phyloP scores from a whole-genome alignment of 2,113 vertebrate species.

The Corvus hawaiiensis region DNA sequence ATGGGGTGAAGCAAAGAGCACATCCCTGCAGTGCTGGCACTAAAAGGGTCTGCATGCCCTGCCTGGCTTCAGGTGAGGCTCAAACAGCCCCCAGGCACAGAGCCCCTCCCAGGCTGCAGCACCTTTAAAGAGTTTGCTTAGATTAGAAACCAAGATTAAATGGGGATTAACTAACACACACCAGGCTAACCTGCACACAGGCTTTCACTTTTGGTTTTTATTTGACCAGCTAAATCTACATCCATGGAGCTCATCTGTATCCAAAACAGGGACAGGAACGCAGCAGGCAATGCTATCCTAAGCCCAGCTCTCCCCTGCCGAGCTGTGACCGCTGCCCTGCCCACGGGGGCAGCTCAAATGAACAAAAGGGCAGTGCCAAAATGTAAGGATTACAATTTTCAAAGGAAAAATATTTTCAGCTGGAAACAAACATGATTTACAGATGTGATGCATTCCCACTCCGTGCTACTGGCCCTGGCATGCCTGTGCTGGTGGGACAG shows the following conservation, averaged over 20 bases:
- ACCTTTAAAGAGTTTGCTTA: neutral
- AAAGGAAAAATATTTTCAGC: neutral
- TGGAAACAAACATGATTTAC: neutral
- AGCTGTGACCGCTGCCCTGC: neutral
- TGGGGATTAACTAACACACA: neutral
- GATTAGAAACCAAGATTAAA: slow-evolving; percentile 33
- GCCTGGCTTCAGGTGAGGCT: neutral
- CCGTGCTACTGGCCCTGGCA: neutral
- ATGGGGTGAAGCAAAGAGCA: neutral
- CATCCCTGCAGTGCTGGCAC: neutral
- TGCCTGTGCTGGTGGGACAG: neutral
- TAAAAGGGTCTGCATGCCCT: neutral
- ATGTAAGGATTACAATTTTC: neutral
- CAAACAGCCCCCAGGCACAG: neutral
- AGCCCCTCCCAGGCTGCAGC: neutral
- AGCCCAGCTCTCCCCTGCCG: neutral
- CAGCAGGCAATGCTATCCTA: neutral
- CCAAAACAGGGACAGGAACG: rapidly evolving
- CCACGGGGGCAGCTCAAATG: rapidly evolving
- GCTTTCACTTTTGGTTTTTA: slow-evolving; percentile 26
- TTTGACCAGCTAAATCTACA: neutral
- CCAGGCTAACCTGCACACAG: neutral
- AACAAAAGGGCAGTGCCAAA: neutral
- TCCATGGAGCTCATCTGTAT: rapidly evolving
- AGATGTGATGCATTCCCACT: rapidly evolving